A percentile compares a stretch with the other conserved stretches of the same genome.
These are phyloP conservation scores for Grapholita molesta DNA, from an alignment of 1,140 invertebrate genomes.

Conservation along the genomic window DNA sequence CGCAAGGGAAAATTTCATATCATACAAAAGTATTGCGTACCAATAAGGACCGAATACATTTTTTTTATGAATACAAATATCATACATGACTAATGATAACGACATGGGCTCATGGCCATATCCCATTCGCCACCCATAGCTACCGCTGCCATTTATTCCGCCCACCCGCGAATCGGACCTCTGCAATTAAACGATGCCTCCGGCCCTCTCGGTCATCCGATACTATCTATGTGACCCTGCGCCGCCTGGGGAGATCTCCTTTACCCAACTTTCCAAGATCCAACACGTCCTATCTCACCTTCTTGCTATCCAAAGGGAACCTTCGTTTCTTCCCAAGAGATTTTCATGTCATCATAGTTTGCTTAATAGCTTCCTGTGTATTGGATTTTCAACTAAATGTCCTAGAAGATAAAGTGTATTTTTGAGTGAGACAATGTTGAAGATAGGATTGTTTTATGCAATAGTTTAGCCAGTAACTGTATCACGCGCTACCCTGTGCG, in stretches of 20 bases:
- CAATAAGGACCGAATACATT: no score
- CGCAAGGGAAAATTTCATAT: no score
- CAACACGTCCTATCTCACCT: background rate
- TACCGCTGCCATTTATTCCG: background rate
- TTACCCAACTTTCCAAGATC: background rate
- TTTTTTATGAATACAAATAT: background rate
- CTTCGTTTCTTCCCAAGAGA: background rate
- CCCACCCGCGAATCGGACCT: slow-evolving; percentile 34
- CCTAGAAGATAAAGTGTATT: background rate
- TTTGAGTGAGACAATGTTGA: background rate
- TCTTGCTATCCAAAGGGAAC: background rate
- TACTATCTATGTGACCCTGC: slow-evolving; percentile 42
- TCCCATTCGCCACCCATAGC: slow-evolving; percentile 7
- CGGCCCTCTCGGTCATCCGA: slow-evolving; percentile 44
- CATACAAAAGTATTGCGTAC: no score
- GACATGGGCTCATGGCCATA: background rate
- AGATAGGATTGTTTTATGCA: background rate
- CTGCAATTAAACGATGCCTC: slow-evolving; percentile 50
- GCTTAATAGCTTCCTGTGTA: background rate
- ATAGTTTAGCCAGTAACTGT: slow-evolving; percentile 6
- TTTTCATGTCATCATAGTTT: background rate
- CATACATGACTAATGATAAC: slow-evolving; percentile 2
- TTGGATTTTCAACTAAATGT: background rate
- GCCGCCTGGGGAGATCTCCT: slow-evolving; percentile 37
- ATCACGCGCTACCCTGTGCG: slow-evolving; percentile 8